A percentile compares a stretch with the other conserved stretches of the same genome.
Evolutionary conservation across 64 coral and sea anemone species (phyloP).

Genomic region (Montipora cactus): DNA sequence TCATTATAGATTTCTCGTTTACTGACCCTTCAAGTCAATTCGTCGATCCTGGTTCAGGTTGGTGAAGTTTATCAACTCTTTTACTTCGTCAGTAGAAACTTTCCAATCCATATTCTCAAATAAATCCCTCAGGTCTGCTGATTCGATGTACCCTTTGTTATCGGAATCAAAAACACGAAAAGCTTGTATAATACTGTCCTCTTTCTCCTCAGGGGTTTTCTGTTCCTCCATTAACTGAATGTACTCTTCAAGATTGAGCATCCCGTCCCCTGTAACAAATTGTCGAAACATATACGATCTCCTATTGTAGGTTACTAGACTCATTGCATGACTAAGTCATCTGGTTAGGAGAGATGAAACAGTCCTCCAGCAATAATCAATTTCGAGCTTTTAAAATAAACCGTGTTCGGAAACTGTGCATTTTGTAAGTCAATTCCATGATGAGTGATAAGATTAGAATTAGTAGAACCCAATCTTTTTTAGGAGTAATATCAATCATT

Average conservation of each 20-base stretch:
- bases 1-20: not conserved
- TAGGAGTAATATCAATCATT: too few species aligned
- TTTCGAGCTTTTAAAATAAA: too few species aligned
- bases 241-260: conserved; percentile 76
- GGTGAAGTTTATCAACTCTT: conserved; percentile 59
- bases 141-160: conserved; percentile 78
- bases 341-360: too few species aligned
- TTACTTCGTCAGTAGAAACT: conserved; percentile 66
- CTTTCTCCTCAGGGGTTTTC: conserved; percentile 80
- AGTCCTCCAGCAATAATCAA: too few species aligned
- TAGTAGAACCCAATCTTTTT: too few species aligned
- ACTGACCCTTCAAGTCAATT: conserved; percentile 61
- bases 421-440: too few species aligned
- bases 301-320: too few species aligned
- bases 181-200: conserved; percentile 82
- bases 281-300: not conserved
- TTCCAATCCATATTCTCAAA: conserved; percentile 78
- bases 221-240: conserved; percentile 86
- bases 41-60: conserved; percentile 60
- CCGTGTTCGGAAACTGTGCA: too few species aligned
- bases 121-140: conserved; percentile 72
- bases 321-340: too few species aligned
- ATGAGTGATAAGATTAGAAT: too few species aligned
- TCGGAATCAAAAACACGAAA: conserved; percentile 90
- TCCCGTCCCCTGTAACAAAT: conserved; percentile 70